These are phyloP conservation scores for Sebastes iracundus DNA, from an alignment of 2,797 vertebrate species.

Conservation along the genomic window DNA sequence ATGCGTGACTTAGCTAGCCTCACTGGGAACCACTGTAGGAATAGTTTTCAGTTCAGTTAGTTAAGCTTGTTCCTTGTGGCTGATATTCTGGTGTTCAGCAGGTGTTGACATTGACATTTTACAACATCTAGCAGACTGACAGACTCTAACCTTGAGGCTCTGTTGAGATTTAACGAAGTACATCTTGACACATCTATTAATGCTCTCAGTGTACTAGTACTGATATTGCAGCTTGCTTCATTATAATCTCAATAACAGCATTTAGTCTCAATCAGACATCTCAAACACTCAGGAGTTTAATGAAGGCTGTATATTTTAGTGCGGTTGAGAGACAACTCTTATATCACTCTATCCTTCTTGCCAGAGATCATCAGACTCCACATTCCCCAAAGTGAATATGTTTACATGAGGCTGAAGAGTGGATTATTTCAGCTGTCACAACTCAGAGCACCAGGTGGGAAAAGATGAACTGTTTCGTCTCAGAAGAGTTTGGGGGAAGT, in stretches of 20 bases:
- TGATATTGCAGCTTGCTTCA: not conserved
- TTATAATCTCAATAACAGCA: not conserved
- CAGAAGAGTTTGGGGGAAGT: slow-evolving; percentile 14
- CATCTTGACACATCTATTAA: not conserved
- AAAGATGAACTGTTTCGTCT: slow-evolving; percentile 22
- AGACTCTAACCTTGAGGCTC: not conserved
- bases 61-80: not conserved
- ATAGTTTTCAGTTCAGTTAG: not conserved
- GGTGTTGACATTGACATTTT: not conserved
- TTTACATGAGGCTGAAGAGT: slow-evolving; percentile 51
- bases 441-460: slow-evolving; percentile 34
- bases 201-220: not conserved
- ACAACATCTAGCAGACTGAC: not conserved
- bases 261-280: not conserved
- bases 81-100: not conserved
- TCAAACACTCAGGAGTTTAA: not conserved
- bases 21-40: not conserved
- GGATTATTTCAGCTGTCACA: slow-evolving; percentile 67
- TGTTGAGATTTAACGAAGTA: not conserved
- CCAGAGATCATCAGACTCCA: slow-evolving; percentile 30
- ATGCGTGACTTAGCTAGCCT: not conserved
- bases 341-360: slow-evolving; percentile 13
- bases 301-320: slow-evolving; percentile 4
- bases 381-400: slow-evolving; percentile 36
- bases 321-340: slow-evolving; percentile 21